phyloP scores from a whole-genome alignment of 2,113 vertebrate species.

The Pycnonotus jocosus region DNA sequence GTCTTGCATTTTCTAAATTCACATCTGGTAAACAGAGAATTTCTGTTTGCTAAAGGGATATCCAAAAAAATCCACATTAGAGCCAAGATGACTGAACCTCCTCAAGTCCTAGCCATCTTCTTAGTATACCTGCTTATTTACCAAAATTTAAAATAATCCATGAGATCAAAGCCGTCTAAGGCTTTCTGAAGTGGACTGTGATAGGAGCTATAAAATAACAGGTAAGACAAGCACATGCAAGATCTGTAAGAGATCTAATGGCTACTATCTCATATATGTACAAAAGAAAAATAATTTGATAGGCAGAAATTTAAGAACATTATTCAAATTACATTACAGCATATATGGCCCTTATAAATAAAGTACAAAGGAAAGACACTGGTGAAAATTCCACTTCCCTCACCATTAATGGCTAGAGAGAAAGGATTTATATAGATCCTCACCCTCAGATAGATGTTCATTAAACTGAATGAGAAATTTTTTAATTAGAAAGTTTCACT shows the following conservation, averaged over 20 bases:
- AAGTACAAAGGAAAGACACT: not conserved
- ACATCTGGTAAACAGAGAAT: not conserved
- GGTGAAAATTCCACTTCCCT: no score
- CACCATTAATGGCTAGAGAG: not conserved
- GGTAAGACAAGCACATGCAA: not conserved
- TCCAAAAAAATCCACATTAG: not conserved
- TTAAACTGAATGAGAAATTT: not conserved
- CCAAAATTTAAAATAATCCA: not conserved
- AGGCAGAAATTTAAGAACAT: not conserved
- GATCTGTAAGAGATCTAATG: not conserved
- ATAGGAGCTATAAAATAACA: not conserved
- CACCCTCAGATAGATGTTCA: not conserved
- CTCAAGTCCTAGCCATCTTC: not conserved
- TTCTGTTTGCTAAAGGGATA: not conserved
- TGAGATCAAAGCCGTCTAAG: not conserved
- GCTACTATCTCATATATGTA: not conserved
- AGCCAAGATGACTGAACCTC: not conserved
- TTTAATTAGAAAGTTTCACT: not conserved
- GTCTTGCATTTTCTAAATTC: not conserved
- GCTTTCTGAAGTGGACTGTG: not conserved
- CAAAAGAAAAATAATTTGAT: not conserved
- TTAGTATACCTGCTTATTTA: not conserved
- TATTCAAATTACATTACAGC: not conserved
- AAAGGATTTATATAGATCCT: not conserved
- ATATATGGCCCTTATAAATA: not conserved